These are phyloP conservation scores for Porites rus DNA, from an alignment of 92 coral and sea anemone genomes.

Conservation along the genomic window DNA sequence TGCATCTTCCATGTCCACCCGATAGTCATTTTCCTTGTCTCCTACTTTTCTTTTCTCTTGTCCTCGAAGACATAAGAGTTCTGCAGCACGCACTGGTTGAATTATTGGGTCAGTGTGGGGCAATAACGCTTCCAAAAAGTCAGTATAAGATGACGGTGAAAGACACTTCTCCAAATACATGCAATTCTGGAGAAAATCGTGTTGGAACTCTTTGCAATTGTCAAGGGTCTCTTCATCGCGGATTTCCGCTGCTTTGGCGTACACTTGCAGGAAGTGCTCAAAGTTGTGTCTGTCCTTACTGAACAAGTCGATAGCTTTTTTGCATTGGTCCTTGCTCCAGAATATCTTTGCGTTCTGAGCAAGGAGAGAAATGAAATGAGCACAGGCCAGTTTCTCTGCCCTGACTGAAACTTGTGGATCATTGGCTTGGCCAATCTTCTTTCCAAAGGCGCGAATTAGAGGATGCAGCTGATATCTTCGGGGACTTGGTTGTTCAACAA, in stretches of 20 bases:
- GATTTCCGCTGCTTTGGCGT: background rate
- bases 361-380: slow-evolving; percentile 25
- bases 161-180: slow-evolving; percentile 44
- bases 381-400: slow-evolving; percentile 16
- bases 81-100: slow-evolving; percentile 11
- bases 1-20: slow-evolving; percentile 3
- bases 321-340: slow-evolving; percentile 49
- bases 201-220: background rate
- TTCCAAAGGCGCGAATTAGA: slow-evolving; percentile 21
- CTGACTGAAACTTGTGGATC: background rate
- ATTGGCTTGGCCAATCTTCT: background rate
- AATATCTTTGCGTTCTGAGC: background rate
- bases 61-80: slow-evolving; percentile 25
- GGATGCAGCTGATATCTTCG: slow-evolving; percentile 38
- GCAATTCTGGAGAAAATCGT: slow-evolving; percentile 4
- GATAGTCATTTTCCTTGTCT: slow-evolving; percentile 14
- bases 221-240: background rate
- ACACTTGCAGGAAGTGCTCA: slow-evolving; percentile 26
- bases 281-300: slow-evolving; percentile 37
- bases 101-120: background rate
- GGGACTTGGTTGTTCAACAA: slow-evolving; percentile 8
- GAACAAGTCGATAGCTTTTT: slow-evolving; percentile 27
- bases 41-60: slow-evolving; percentile 22
- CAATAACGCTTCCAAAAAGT: background rate
- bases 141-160: slow-evolving; percentile 9